phyloP scores from a whole-genome alignment of 2,797 vertebrate species.

The Linurgus olivaceus region DNA sequence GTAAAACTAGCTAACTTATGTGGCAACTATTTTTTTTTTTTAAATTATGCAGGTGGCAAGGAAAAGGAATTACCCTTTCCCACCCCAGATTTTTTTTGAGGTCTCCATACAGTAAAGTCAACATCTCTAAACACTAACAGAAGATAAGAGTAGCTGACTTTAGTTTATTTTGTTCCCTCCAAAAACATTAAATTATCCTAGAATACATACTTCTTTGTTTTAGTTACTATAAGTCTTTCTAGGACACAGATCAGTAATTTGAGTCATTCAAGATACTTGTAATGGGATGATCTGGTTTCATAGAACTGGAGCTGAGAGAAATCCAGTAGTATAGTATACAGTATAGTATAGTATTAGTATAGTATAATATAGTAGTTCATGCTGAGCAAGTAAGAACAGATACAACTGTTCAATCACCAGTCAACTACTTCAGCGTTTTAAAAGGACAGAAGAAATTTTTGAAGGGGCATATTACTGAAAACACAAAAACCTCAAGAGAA shows the following conservation, averaged over 20 bases:
- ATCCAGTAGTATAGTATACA: neutral
- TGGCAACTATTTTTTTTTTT: neutral
- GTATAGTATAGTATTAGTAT: neutral
- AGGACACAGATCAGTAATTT: neutral
- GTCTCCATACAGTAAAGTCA: neutral
- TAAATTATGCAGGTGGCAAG: neutral
- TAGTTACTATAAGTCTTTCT: neutral
- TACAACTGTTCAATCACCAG: neutral
- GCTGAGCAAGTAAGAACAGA: neutral
- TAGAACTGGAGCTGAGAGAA: neutral
- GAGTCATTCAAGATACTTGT: neutral
- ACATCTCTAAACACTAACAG: neutral
- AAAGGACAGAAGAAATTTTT: neutral
- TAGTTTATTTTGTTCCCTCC: neutral
- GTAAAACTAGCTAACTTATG: neutral
- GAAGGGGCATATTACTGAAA: neutral
- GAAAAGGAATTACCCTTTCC: neutral
- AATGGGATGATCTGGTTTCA: neutral
- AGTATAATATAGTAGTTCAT: neutral
- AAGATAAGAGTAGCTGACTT: neutral
- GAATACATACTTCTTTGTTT: neutral
- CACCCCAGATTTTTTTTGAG: rapidly evolving
- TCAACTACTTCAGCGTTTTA: neutral
- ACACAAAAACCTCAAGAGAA: neutral
- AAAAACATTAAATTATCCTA: neutral